Base-by-base conservation (phyloP, 2,888 invertebrate species). In the Ochropacha duplaris region DNA sequence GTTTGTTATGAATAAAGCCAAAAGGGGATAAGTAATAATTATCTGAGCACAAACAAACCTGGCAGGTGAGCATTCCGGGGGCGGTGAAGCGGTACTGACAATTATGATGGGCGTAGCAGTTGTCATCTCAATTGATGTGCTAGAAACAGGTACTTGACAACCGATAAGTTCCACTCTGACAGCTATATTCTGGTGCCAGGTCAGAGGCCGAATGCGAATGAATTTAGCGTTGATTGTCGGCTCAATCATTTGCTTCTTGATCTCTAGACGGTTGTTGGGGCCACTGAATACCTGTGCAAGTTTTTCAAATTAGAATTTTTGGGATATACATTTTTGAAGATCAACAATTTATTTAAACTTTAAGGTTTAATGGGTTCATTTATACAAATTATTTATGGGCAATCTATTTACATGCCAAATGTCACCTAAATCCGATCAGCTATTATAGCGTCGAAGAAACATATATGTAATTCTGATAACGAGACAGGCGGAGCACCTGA, bases 181-280 rank as follows among this genome's bases (percentile, higher is more conserved):
- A 0, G 94, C 90, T 57, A 92, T 87, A 36, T 59, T 90, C 22
- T 93, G 93, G 58, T 95, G 93, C 96, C 96, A 96, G 9, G 95
- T 94, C 49, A 94, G 79, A 0, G 96, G 96, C 71, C 94, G 92
- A 57, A 96, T 90, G 56, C 95, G 89, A 11, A 97, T 74, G 9
- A 94, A 93, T 65, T 93, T 93, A 0, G 96, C 95, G 82, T 96
- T 95, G 54, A 96, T 87, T 0, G 96, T 96, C 22, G 88, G 81
- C 28, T 92, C 83, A 64, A 97, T 95, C 54, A 94, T 86, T 61
- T 95, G 94, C 67, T 92, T 85, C 0, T 94, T 92, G 0, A 94
- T 93, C 5, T 90, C 90, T 1, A 83, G 85, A 5, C 92, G 87
- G 74, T 94, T 94, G 36, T 93, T 79, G 3, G 96, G 95, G 0